Evolutionary conservation across 2,797 vertebrate genomes (phyloP).

Genomic region (Sphenodon punctatus): DNA sequence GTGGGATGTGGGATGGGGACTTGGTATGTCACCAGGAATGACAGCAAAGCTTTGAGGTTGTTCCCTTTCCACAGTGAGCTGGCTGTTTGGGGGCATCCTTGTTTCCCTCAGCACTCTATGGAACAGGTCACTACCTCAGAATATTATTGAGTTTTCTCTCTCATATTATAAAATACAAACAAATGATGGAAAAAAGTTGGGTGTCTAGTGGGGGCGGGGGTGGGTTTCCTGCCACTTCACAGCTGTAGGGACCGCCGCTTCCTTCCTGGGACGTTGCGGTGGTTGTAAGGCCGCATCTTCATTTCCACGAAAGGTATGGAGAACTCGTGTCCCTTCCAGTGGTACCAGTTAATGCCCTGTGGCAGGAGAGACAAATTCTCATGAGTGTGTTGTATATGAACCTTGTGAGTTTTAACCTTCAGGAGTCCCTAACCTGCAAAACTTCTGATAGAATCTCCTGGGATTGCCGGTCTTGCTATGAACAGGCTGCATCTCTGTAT

Average conservation of each 20-base stretch:
- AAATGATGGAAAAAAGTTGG: conserved; percentile 73
- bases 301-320: conserved; percentile 99
- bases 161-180: conserved; percentile 82
- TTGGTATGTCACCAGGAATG: conserved; percentile 53
- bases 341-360: conserved; percentile 99
- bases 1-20: conserved; percentile 39
- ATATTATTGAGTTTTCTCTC: conserved; percentile 39
- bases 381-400: too few relatives aligned
- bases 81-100: not conserved
- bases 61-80: conserved; percentile 21
- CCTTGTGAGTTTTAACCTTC: too few relatives aligned
- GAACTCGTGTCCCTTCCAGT: conserved; percentile 99
- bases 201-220: conserved; percentile 26
- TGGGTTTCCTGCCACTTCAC: conserved; percentile 70
- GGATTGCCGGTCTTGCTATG: too few relatives aligned
- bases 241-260: conserved; percentile 86
- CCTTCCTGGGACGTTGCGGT: conserved; percentile 85
- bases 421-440: too few relatives aligned
- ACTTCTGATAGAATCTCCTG: too few relatives aligned
- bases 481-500: too few relatives aligned
- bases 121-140: conserved; percentile 54
- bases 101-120: conserved; percentile 43
- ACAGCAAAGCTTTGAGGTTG: conserved; percentile 54
- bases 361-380: conserved; percentile 47
- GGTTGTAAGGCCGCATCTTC: conserved; percentile 96